A percentile compares a stretch with the other conserved stretches of the same genome.
These are phyloP conservation scores for Latrodectus geometricus DNA, from an alignment of 1,140 invertebrate genomes.

Conservation along the genomic window DNA sequence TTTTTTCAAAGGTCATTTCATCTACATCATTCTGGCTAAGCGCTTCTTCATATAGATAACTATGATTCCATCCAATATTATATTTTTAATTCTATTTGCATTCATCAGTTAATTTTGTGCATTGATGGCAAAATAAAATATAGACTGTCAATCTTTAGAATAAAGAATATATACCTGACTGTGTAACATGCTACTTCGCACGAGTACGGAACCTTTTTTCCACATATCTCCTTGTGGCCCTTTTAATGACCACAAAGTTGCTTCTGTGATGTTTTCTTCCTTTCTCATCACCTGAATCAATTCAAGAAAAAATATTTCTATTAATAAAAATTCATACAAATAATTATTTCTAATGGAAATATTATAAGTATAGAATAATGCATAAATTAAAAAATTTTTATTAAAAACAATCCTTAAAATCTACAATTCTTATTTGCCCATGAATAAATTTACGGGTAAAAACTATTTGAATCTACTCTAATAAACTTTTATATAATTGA, in stretches of 20 bases:
- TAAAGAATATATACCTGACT: conserved; percentile 19
- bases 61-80: no score
- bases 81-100: not conserved
- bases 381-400: not conserved
- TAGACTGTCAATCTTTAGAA: not conserved
- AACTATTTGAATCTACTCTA: not conserved
- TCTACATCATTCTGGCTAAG: no score
- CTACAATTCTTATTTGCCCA: not conserved
- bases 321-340: not conserved
- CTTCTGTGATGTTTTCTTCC: conserved; percentile 29
- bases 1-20: no score
- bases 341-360: not conserved
- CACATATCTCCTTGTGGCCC: conserved; percentile 4
- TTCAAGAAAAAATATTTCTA: not conserved
- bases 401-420: not conserved
- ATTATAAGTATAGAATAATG: no score
- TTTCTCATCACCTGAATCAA: conserved; percentile 5
- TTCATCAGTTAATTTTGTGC: no score
- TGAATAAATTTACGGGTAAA: not conserved
- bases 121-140: no score
- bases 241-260: conserved; percentile 35
- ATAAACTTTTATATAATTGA: not conserved
- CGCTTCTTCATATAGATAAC: no score
- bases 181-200: not conserved
- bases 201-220: conserved; percentile 6